phyloP scores from a whole-genome alignment of 2,888 invertebrate genomes.

The Drosophila borborema region DNA sequence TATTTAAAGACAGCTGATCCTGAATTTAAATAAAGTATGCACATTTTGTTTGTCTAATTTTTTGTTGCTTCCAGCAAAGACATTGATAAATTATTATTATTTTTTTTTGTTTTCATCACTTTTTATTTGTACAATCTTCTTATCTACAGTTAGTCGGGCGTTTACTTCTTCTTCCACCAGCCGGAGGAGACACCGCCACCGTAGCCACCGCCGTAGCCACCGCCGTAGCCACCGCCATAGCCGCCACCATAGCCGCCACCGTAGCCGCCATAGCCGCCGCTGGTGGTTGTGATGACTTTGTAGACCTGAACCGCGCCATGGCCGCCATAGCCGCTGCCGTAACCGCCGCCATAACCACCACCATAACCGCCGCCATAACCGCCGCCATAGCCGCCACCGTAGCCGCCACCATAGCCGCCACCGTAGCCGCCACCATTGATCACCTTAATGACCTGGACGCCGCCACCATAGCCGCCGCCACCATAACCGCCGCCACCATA shows the following conservation, averaged over 20 bases:
- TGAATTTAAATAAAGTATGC: background rate
- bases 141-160: constrained; percentile 14
- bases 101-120: constrained; percentile 10
- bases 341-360: constrained; percentile 22
- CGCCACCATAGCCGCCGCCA: constrained; percentile 39
- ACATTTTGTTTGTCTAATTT: background rate
- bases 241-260: constrained; percentile 34
- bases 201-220: constrained; percentile 39
- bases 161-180: constrained; percentile 75
- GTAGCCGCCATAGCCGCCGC: constrained; percentile 32
- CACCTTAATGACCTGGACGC: constrained; percentile 17
- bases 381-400: constrained; percentile 31
- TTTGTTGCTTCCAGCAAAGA: constrained; percentile 18
- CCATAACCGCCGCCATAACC: constrained; percentile 36
- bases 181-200: constrained; percentile 47
- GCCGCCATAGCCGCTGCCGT: constrained; percentile 13
- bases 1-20: background rate
- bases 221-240: constrained; percentile 30
- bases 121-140: constrained; percentile 25
- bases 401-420: constrained; percentile 33
- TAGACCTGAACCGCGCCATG: constrained; percentile 30
- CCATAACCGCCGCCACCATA: constrained; percentile 36
- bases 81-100: constrained; percentile 7
- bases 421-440: constrained; percentile 29
- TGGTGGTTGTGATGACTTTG: background rate